phyloP scores from a whole-genome alignment of 2,113 vertebrate species.

The Tiliqua scincoides region DNA sequence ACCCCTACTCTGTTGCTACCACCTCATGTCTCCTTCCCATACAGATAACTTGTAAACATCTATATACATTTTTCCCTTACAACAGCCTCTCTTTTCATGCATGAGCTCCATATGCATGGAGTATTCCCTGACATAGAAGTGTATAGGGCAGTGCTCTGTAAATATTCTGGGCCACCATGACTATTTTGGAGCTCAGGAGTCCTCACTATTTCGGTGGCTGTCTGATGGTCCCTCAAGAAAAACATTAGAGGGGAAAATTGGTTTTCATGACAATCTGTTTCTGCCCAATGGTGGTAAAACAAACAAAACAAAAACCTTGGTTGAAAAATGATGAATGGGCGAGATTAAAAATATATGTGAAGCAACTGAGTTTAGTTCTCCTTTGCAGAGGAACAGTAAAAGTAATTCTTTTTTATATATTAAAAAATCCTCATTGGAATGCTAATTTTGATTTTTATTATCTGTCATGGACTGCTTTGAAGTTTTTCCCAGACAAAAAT shows the following conservation, averaged over 20 bases:
- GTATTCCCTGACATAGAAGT: background rate
- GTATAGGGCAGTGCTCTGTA: background rate
- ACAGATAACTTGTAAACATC: no score
- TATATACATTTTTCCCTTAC: background rate
- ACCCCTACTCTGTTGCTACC: background rate
- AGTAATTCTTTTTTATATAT: conserved; percentile 75
- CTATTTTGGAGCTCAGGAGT: background rate
- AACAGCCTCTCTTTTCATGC: background rate
- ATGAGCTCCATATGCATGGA: background rate
- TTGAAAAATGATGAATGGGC: conserved; percentile 27
- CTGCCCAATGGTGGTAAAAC: conserved; percentile 5
- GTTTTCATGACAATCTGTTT: conserved; percentile 27
- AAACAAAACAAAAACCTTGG: conserved; percentile 27
- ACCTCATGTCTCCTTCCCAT: background rate
- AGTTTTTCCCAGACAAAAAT: conserved; percentile 85
- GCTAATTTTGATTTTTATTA: conserved; percentile 87
- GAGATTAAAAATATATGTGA: conserved; percentile 25
- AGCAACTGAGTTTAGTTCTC: conserved; percentile 60
- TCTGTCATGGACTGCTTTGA: conserved; percentile 84
- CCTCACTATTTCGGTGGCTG: background rate
- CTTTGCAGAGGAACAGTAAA: conserved; percentile 70
- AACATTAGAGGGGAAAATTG: background rate
- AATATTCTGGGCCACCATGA: background rate
- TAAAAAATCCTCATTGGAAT: conserved; percentile 80
- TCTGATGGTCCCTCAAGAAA: background rate